Conservation (phyloP, 2,888 invertebrate genomes). For the Drosophila meridiana region DNA sequence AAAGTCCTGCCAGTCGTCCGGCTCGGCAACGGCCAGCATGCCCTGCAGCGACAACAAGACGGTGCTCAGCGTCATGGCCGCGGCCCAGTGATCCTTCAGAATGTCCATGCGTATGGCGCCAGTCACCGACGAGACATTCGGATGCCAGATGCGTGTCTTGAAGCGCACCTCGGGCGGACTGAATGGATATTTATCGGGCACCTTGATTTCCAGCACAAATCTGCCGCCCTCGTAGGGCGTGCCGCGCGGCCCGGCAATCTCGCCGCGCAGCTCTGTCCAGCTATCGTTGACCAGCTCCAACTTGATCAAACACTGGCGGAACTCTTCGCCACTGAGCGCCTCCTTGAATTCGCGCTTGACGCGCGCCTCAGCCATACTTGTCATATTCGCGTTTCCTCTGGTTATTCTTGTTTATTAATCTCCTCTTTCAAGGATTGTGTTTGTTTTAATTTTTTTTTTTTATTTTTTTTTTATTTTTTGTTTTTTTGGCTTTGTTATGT, state of each 20-base stretch:
- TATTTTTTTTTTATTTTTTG: constrained; percentile 13
- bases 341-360: constrained; percentile 99
- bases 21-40: constrained; percentile 95
- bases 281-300: constrained; percentile 95
- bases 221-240: constrained; percentile 99
- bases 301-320: constrained; percentile 91
- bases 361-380: constrained; percentile 90
- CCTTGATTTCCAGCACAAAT: constrained; percentile 97
- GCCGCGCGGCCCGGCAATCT: constrained; percentile 98
- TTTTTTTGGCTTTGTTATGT: constrained; percentile 23
- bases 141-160: constrained; percentile 99
- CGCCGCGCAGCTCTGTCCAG: constrained; percentile 96
- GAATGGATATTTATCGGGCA: constrained; percentile 99
- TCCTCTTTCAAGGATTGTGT: background rate
- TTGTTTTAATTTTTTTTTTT: background rate
- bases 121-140: constrained; percentile 99
- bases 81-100: constrained; percentile 99
- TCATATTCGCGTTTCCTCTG: constrained; percentile 11
- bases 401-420: background rate
- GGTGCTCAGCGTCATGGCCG: constrained; percentile 98
- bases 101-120: constrained; percentile 99
- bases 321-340: constrained; percentile 98
- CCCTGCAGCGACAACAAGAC: constrained; percentile 98
- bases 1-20: constrained; percentile 97
- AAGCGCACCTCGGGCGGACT: constrained; percentile 99